A percentile compares a stretch with the other conserved stretches of the same genome.
Evolutionary conservation across 2,113 vertebrate species (phyloP).

Genomic region (Neolamprologus modestus): DNA sequence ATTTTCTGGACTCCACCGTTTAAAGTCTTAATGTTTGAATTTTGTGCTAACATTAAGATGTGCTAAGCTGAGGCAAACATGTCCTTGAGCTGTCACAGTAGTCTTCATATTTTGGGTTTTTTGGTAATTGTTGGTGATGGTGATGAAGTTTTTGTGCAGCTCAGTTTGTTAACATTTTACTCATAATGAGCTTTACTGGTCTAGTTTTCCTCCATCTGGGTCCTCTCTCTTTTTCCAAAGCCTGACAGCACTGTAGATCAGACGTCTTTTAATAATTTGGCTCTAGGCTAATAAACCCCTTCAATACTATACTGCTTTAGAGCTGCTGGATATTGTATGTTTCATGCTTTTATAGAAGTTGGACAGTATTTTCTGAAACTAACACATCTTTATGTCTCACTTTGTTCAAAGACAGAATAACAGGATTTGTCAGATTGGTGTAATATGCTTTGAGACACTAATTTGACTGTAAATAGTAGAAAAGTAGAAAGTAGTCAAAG

Average conservation of each 20-base stretch:
- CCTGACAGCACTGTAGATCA: not conserved
- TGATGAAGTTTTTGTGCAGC: not conserved
- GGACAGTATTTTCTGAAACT: not conserved
- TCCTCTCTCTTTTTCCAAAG: not conserved
- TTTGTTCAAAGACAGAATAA: not conserved
- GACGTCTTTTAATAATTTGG: not conserved
- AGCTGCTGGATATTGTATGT: not conserved
- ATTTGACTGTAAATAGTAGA: not conserved
- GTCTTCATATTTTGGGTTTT: not conserved
- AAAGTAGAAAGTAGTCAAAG: not conserved
- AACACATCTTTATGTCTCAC: not conserved
- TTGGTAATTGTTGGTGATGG: not conserved
- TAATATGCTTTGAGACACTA: not conserved
- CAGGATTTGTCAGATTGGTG: not conserved
- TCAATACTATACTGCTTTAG: not conserved
- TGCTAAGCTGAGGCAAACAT: not conserved
- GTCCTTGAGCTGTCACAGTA: not conserved
- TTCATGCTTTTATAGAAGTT: not conserved
- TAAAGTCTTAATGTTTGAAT: not conserved
- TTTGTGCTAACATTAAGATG: not conserved
- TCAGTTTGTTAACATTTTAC: not conserved
- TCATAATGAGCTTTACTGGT: not conserved
- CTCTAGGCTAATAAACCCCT: not conserved
- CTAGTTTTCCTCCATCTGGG: not conserved
- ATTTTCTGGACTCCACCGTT: not conserved